Conservation (phyloP, 2,113 vertebrate genomes). For the Salvelinus namaycush region DNA sequence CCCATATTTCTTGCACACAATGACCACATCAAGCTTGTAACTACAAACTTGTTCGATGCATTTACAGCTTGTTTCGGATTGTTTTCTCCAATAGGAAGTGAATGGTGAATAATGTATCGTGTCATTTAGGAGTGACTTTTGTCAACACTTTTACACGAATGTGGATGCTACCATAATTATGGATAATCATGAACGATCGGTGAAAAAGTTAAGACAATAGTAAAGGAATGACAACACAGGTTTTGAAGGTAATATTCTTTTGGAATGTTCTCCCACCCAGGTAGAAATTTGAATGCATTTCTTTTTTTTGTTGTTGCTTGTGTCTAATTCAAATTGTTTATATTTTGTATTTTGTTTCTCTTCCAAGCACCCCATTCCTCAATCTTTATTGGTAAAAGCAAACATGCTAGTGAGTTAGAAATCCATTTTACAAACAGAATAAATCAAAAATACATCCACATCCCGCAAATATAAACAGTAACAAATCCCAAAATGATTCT, state of each 20-base stretch:
- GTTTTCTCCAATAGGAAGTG: too few relatives aligned
- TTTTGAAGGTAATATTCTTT: slow-evolving; percentile 75
- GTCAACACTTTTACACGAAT: too few relatives aligned
- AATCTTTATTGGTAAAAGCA: slow-evolving; percentile 98
- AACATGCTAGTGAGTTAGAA: slow-evolving; percentile 97
- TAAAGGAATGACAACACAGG: slow-evolving; percentile 69
- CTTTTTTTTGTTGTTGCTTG: background rate
- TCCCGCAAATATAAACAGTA: slow-evolving; percentile 99
- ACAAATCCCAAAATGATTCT: slow-evolving; percentile 89
- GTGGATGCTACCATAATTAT: too few relatives aligned
- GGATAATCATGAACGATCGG: too few relatives aligned
- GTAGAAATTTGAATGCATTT: slow-evolving; percentile 33
- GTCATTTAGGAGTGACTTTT: too few relatives aligned
- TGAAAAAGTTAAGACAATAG: too few relatives aligned
- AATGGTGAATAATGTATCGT: too few relatives aligned
- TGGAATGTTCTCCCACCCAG: slow-evolving; percentile 82
- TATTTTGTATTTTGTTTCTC: slow-evolving; percentile 35
- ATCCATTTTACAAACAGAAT: slow-evolving; percentile 90
- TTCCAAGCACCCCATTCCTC: slow-evolving; percentile 82
- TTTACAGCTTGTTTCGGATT: too few relatives aligned
- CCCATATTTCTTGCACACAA: too few relatives aligned
- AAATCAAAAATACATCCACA: slow-evolving; percentile 99
- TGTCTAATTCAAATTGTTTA: slow-evolving; percentile 45
- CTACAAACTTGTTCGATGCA: too few relatives aligned
- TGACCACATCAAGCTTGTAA: too few relatives aligned